These are phyloP conservation scores for Merodon equestris DNA, from an alignment of 2,888 invertebrate species.

Conservation along the genomic window DNA sequence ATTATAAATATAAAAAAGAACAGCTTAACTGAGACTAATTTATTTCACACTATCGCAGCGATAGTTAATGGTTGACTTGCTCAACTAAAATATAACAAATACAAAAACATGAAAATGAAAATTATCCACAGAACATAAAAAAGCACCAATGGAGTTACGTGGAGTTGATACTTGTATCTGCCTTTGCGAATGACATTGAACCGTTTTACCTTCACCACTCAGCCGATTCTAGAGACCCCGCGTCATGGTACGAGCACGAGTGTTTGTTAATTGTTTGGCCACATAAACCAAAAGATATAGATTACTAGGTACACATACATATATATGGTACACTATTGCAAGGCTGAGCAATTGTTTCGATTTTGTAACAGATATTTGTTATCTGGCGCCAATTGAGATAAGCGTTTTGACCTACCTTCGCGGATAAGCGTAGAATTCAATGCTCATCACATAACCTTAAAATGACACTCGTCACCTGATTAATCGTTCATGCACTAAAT, in stretches of 20 bases:
- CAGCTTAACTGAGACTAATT: too few species aligned
- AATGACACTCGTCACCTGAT: neutral
- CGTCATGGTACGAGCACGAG: too few species aligned
- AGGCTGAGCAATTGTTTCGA: neutral
- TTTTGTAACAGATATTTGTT: neutral
- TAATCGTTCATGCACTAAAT: neutral
- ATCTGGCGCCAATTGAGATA: neutral
- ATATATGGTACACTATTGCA: too few species aligned
- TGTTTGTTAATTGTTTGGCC: neutral
- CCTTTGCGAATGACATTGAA: constrained; percentile 47
- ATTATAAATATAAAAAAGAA: too few species aligned
- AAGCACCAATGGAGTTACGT: too few species aligned
- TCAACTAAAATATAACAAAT: neutral
- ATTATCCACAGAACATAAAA: too few species aligned
- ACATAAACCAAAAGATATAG: constrained; percentile 4
- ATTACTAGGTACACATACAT: neutral
- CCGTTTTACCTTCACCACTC: constrained; percentile 10
- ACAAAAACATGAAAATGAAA: neutral
- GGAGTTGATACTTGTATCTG: too few species aligned
- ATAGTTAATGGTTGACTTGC: too few species aligned
- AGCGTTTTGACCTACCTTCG: constrained; percentile 66
- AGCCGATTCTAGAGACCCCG: too few species aligned
- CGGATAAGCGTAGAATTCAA: constrained; percentile 70
- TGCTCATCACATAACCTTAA: constrained; percentile 65
- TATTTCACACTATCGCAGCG: too few species aligned